Evolutionary conservation across 2,888 invertebrate species (phyloP).

Genomic region (Patella ulyssiponensis): DNA sequence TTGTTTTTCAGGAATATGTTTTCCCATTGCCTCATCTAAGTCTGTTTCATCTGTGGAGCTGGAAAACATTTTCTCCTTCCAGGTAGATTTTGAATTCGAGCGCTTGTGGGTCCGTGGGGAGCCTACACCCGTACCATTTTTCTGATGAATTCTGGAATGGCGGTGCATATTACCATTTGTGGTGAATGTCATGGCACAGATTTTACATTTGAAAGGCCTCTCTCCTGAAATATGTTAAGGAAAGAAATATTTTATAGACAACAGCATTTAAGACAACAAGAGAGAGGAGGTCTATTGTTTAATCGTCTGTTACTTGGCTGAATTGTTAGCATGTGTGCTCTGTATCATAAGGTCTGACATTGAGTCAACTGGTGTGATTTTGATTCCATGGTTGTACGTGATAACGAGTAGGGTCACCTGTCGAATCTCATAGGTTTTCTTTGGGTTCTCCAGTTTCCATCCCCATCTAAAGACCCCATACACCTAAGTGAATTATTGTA

Average conservation of each 20-base stretch:
- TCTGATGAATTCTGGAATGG: constrained; percentile 82
- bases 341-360: too few relatives aligned
- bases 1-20: not conserved
- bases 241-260: not conserved
- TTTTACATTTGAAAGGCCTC: constrained; percentile 84
- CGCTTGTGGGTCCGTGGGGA: not conserved
- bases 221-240: constrained; percentile 75
- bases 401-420: too few relatives aligned
- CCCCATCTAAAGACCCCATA: too few relatives aligned
- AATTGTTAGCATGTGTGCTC: too few relatives aligned
- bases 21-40: not conserved
- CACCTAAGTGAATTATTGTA: too few relatives aligned
- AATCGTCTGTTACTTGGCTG: too few relatives aligned
- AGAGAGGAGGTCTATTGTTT: not conserved
- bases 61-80: constrained; percentile 1
- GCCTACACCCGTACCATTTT: constrained; percentile 45
- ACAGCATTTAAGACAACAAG: not conserved
- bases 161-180: constrained; percentile 90
- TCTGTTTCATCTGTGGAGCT: not conserved
- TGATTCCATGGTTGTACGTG: too few relatives aligned
- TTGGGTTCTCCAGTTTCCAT: too few relatives aligned
- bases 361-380: too few relatives aligned
- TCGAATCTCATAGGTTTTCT: too few relatives aligned
- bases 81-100: not conserved
- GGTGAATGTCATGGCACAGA: constrained; percentile 86